Base-by-base conservation (phyloP, 2,797 vertebrate genomes). In the Rhynchonycteris naso region DNA sequence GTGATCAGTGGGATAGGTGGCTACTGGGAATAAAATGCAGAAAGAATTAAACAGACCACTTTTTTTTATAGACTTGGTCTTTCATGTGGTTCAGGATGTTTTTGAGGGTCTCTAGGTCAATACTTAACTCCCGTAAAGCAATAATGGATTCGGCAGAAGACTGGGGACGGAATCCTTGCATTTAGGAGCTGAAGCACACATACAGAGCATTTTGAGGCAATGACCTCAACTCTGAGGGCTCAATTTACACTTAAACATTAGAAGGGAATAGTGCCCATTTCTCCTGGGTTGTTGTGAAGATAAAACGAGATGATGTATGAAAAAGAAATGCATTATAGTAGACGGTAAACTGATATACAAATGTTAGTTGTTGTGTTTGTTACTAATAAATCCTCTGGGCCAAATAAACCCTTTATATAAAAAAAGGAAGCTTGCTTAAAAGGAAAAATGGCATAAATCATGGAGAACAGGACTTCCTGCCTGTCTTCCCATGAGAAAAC, bases 401-500 rank as follows among this genome's bases (percentile, higher is more conserved):
- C 76, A 83, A 93, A 97, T 84, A 91, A 96, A 78, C 30, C 11
- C 33, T 90, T 96, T 59, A 88, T 87, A 74, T 43, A 43, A 6
- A 93, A 91, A 80, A 95, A 95, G 71, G 28, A 90, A 94, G 59
- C 33, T 86, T 80, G 94, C 15, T 91, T 84, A 93, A 95, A 95
- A 59, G 63, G 75, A 38, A 81, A 83, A 84, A 71, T 43, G 13
- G 7, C 54, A 94, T 96, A 93, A 97, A 97, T 97, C 93, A 89
- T 4, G 4, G 38, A 94, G 93, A 93, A 72, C 19, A 93, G 54
- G 52, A 82, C 59, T 97, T 95, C 97, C 94, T 93, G 79, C 80
- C 56, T 93, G 43, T 85, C 76, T 95, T 95, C 95, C 95, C 96
- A 96, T 96, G 96, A 95, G 93, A 97, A 97, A 97, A 94, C 66